A percentile compares a stretch with the other conserved stretches of the same genome.
These are phyloP conservation scores for Himalopsyche kuldschensis DNA, from an alignment of 2,888 invertebrate genomes.

Conservation along the genomic window DNA sequence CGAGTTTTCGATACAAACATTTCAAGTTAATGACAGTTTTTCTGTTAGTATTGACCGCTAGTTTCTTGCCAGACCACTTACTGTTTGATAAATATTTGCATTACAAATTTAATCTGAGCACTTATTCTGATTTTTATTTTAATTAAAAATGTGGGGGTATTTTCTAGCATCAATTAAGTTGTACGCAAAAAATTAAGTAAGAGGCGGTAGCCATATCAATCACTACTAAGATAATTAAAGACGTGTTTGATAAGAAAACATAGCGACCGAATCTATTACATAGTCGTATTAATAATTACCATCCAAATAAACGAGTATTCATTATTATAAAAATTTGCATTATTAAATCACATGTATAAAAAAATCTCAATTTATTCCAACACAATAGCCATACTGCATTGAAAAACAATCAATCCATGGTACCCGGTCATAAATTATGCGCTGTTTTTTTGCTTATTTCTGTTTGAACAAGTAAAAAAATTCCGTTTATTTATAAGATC, in stretches of 20 bases:
- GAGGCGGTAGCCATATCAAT: neutral
- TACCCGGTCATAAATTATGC: conserved; percentile 17
- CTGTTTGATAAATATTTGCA: neutral
- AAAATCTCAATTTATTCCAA: neutral
- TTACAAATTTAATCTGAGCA: neutral
- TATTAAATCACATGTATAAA: neutral
- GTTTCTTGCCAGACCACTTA: too few species aligned
- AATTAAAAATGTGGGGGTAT: neutral
- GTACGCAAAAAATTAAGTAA: neutral
- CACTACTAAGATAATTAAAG: neutral
- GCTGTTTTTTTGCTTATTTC: conserved; percentile 7
- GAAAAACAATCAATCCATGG: conserved; percentile 18
- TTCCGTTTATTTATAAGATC: conserved; percentile 12
- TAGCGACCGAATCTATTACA: neutral
- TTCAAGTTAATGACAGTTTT: too few species aligned
- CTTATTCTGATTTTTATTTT: neutral
- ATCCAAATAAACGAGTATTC: neutral
- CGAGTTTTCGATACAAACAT: too few species aligned
- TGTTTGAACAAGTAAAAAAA: conserved; percentile 27
- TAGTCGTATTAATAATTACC: neutral
- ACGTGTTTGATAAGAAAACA: neutral
- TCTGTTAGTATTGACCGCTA: too few species aligned
- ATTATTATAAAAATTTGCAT: neutral
- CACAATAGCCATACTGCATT: neutral
- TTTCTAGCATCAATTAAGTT: neutral